These are phyloP conservation scores for Pristionchus mayeri DNA, from an alignment of 2,888 invertebrate genomes.

Conservation along the genomic window DNA sequence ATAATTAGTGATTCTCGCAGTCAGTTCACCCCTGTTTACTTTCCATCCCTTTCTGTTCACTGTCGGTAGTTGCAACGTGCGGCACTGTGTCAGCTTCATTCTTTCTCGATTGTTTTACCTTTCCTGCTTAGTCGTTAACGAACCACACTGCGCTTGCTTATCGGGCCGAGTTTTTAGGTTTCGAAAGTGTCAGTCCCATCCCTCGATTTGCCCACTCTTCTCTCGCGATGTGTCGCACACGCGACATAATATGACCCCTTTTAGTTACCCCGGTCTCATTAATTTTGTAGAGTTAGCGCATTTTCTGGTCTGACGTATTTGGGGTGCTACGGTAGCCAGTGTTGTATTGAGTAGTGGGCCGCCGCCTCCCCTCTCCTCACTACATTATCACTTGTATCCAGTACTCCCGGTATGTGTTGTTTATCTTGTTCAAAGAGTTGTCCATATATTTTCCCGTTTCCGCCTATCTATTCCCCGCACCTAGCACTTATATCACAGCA, in stretches of 20 bases:
- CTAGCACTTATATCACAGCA: slow-evolving; percentile 16
- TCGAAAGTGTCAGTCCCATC: neutral
- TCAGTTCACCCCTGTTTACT: neutral
- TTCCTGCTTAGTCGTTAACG: neutral
- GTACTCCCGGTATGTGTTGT: slow-evolving; percentile 35
- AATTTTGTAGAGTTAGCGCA: slow-evolving; percentile 15
- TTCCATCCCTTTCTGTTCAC: neutral
- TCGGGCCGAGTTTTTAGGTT: slow-evolving; percentile 11
- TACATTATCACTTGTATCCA: slow-evolving; percentile 19
- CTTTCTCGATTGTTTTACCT: slow-evolving; percentile 15
- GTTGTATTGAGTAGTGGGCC: neutral
- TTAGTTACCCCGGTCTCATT: neutral
- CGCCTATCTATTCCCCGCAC: neutral
- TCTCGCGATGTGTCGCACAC: slow-evolving; percentile 2
- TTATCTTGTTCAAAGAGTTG: slow-evolving; percentile 34
- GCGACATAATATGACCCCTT: neutral
- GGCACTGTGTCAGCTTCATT: neutral
- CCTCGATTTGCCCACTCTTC: neutral
- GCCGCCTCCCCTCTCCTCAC: neutral
- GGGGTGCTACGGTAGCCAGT: slow-evolving; percentile 33
- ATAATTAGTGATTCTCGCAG: slow-evolving; percentile 32
- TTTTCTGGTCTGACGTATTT: slow-evolving; percentile 34
- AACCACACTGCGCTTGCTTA: neutral
- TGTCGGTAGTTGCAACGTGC: neutral
- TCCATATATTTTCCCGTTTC: neutral